Conservation (phyloP, 2,888 invertebrate species). For the Teleogryllus oceanicus region DNA sequence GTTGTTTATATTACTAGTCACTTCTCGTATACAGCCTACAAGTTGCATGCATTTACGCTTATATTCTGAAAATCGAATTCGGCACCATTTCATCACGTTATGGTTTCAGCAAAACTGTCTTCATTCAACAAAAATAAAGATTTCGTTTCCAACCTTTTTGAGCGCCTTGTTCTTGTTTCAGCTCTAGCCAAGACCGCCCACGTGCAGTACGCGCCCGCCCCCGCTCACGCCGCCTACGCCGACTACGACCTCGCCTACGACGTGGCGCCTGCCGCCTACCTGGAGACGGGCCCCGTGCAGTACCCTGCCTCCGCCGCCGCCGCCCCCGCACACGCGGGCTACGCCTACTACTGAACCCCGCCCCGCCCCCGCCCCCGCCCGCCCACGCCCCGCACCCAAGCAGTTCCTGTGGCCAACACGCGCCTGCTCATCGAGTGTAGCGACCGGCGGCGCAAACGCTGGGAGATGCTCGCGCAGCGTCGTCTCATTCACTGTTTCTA, state of each 20-base stretch:
- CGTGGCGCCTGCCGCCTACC: neutral
- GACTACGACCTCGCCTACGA: conserved; percentile 1
- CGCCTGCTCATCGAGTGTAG: neutral
- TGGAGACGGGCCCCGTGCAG: neutral
- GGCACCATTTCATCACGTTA: too few species aligned
- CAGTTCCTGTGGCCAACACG: neutral
- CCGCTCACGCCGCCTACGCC: neutral
- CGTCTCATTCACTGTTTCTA: neutral
- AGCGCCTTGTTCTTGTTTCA: neutral
- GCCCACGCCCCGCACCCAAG: neutral
- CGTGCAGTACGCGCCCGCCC: neutral
- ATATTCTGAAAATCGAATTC: too few species aligned
- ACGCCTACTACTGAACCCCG: neutral
- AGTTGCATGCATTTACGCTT: too few species aligned
- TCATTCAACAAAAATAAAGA: too few species aligned
- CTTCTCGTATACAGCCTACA: too few species aligned
- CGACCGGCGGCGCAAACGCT: neutral
- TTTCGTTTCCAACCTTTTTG: too few species aligned
- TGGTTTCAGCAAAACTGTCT: too few species aligned
- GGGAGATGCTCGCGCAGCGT: neutral
- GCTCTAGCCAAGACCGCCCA: neutral
- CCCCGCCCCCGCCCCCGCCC: neutral
- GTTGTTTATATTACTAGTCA: too few species aligned
- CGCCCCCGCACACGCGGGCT: neutral
- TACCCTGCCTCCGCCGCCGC: neutral